Evolutionary conservation across 1,140 invertebrate genomes (phyloP).

Genomic region (Carcinoscorpius rotundicauda): DNA sequence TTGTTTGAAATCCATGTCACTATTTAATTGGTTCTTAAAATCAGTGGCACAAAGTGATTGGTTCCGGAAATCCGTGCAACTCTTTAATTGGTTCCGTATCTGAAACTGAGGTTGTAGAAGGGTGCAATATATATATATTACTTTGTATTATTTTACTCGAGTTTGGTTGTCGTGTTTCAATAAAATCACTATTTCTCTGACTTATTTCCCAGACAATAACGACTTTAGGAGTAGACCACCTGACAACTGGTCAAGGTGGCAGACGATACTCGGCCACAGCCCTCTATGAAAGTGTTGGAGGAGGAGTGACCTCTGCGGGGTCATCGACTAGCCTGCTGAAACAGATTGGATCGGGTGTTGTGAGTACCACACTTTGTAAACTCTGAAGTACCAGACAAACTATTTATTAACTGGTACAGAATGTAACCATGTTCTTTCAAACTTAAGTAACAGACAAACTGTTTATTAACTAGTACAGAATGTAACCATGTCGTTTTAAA

Average conservation of each 20-base stretch:
- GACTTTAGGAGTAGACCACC: constrained; percentile 23
- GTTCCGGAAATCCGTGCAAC: no score
- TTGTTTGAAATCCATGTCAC: no score
- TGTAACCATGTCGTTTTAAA: no score
- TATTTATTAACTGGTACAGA: no score
- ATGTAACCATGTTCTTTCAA: no score
- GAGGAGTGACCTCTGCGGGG: constrained; percentile 9
- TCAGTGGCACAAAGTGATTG: no score
- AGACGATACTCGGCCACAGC: constrained; percentile 24
- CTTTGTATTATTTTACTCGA: neutral
- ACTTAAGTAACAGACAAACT: no score
- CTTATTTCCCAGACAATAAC: constrained; percentile 12
- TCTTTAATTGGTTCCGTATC: no score
- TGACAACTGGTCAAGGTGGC: constrained; percentile 18
- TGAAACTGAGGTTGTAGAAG: neutral
- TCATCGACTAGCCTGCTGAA: constrained; percentile 25
- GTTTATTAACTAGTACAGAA: no score
- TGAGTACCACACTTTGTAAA: constrained; percentile 16
- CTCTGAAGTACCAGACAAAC: no score
- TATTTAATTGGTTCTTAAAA: no score
- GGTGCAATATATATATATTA: neutral
- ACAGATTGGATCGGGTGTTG: constrained; percentile 29
- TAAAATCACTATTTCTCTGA: neutral
- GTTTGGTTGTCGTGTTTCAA: neutral
- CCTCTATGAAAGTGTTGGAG: constrained; percentile 14